phyloP scores from a whole-genome alignment of 2,888 invertebrate species.

The Idaea straminata region DNA sequence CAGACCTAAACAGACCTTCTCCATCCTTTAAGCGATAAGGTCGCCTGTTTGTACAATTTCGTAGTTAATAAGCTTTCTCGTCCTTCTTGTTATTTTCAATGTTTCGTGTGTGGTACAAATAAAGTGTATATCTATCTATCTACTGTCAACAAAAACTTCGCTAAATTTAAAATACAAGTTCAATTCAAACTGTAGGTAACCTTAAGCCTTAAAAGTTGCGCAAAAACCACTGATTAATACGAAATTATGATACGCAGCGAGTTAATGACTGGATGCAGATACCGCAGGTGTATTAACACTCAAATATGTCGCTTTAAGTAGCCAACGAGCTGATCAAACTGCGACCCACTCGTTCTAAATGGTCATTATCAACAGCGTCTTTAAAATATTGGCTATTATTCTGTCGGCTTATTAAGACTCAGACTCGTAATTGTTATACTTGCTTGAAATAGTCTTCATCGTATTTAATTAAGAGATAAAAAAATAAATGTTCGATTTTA shows the following conservation, averaged over 20 bases:
- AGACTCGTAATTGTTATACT: background rate
- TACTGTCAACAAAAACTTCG: background rate
- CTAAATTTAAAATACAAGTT: background rate
- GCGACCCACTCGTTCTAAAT: constrained; percentile 13
- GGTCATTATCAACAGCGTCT: constrained; percentile 21
- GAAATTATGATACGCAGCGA: background rate
- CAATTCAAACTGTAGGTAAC: background rate
- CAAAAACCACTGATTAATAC: constrained; percentile 5
- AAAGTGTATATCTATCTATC: too few species aligned
- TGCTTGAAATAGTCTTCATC: background rate
- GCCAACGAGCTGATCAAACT: constrained; percentile 10
- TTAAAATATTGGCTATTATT: constrained; percentile 16
- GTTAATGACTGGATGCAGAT: background rate
- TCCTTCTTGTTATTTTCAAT: too few species aligned
- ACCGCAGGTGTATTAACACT: constrained; percentile 12
- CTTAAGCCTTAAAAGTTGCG: background rate
- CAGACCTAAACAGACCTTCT: too few species aligned
- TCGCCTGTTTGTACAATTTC: too few species aligned
- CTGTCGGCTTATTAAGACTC: constrained; percentile 11
- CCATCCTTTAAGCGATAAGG: too few species aligned
- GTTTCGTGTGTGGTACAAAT: too few species aligned
- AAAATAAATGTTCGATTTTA: background rate
- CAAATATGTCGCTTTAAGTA: constrained; percentile 14
- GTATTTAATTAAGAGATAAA: constrained; percentile 1
- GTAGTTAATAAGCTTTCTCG: too few species aligned